phyloP scores from a whole-genome alignment of 2,888 invertebrate genomes.

The Ophion obscuratus region DNA sequence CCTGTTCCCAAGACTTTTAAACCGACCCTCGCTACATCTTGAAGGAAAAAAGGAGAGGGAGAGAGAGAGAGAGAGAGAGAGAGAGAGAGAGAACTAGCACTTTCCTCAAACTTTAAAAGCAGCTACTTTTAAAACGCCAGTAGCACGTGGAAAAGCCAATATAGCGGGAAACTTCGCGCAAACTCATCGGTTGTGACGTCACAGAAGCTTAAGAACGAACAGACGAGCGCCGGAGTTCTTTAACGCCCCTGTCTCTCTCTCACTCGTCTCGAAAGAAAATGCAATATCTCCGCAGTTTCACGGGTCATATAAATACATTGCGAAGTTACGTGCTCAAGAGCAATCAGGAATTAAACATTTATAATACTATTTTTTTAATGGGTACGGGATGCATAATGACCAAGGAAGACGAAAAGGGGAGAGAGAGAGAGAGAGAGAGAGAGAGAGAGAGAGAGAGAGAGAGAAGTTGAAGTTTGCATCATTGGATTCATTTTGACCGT shows the following conservation, averaged over 20 bases:
- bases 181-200: not conserved
- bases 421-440: too few species aligned
- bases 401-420: too few species aligned
- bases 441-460: too few species aligned
- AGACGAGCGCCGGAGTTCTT: not conserved
- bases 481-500: too few species aligned
- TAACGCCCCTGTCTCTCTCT: too few species aligned
- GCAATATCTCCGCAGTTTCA: not conserved
- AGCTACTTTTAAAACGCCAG: conserved; percentile 7
- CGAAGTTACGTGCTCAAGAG: not conserved
- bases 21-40: conserved; percentile 41
- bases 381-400: too few species aligned
- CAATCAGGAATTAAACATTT: not conserved
- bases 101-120: conserved; percentile 28
- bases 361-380: not conserved
- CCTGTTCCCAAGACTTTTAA: conserved; percentile 43
- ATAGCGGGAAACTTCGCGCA: not conserved
- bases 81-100: not conserved
- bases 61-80: conserved; percentile 2
- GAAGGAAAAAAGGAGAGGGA: conserved; percentile 2
- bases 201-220: not conserved
- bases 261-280: not conserved
- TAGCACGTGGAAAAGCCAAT: not conserved
- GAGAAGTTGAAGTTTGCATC: too few species aligned
- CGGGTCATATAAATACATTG: not conserved